Evolutionary conservation across 2,888 invertebrate species (phyloP).

Genomic region (Odontomyia ornata): DNA sequence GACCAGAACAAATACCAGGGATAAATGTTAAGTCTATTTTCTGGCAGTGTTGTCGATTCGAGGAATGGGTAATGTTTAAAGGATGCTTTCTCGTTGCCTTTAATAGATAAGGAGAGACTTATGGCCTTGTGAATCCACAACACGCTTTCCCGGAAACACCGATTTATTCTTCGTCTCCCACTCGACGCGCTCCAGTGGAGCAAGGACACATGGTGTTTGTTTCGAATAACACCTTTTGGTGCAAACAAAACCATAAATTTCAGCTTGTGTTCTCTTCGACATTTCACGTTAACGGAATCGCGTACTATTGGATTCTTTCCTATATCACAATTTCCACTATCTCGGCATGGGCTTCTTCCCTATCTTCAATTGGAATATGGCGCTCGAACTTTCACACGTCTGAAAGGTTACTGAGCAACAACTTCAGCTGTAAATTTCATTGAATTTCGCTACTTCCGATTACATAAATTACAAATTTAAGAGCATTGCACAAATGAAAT

Average conservation of each 20-base stretch:
- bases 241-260: slow-evolving; percentile 55
- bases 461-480: slow-evolving; percentile 42
- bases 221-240: slow-evolving; percentile 53
- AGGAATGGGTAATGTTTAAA: too few relatives aligned
- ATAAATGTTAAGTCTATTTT: neutral
- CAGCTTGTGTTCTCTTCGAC: slow-evolving; percentile 52
- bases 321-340: neutral
- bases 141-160: neutral
- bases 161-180: neutral
- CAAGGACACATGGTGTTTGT: slow-evolving; percentile 44
- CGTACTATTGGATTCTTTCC: neutral
- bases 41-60: too few relatives aligned
- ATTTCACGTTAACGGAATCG: slow-evolving; percentile 44
- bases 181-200: slow-evolving; percentile 1
- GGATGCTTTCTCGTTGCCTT: too few relatives aligned
- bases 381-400: neutral
- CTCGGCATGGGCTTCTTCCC: neutral
- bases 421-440: slow-evolving; percentile 39
- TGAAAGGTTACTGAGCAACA: slow-evolving; percentile 21
- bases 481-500: slow-evolving; percentile 40
- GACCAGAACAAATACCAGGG: slow-evolving; percentile 5
- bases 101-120: too few relatives aligned
- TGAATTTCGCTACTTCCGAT: slow-evolving; percentile 36
- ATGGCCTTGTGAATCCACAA: too few relatives aligned
- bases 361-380: neutral